Base-by-base conservation (phyloP, 2,888 invertebrate genomes). In the Gibbula magus region DNA sequence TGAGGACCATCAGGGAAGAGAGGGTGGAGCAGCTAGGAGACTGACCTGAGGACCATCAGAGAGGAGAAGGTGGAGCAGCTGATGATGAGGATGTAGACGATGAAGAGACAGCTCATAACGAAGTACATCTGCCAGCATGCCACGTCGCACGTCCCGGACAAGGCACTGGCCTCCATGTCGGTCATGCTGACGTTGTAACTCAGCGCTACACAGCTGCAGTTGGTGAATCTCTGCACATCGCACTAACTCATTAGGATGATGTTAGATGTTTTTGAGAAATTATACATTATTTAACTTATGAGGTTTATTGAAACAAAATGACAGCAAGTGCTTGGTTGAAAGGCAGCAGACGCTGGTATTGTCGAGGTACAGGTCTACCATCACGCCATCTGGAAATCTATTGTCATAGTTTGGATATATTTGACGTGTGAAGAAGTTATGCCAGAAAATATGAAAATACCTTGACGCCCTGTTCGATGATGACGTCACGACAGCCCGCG, bases 401-500 rank as follows among this genome's bases (percentile, higher is more conserved):
- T n/a, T n/a, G n/a, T n/a, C n/a, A n/a, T n/a, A n/a, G n/a, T n/a
- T n/a, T n/a, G n/a, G n/a, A n/a, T n/a, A n/a, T n/a, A n/a, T n/a
- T n/a, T n/a, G n/a, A n/a, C n/a, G n/a, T n/a, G n/a, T n/a, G n/a
- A n/a, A n/a, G n/a, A n/a, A n/a, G n/a, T n/a, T n/a, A n/a, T n/a
- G n/a, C n/a, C n/a, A n/a, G n/a, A n/a, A n/a, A n/a, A n/a, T n/a
- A n/a, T n/a, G 1, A 45, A 8, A 10, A 45, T n/a, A 54, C 10
- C 54, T 29, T 56, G 16, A 18, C 39, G 66, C 75, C 77, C 81
- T 84, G 77, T 77, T 80, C n/a, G 82, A 81, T 66, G 56, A 76
- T 8, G 79, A n/a, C 8, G 85, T 78, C 13, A n/a, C 39, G 39
- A 79, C 88, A 88, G 0, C 88, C 88, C 13, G 88, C 88, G 73